These are phyloP conservation scores for Ormyrus nitidulus DNA, from an alignment of 2,888 invertebrate genomes.

Conservation along the genomic window DNA sequence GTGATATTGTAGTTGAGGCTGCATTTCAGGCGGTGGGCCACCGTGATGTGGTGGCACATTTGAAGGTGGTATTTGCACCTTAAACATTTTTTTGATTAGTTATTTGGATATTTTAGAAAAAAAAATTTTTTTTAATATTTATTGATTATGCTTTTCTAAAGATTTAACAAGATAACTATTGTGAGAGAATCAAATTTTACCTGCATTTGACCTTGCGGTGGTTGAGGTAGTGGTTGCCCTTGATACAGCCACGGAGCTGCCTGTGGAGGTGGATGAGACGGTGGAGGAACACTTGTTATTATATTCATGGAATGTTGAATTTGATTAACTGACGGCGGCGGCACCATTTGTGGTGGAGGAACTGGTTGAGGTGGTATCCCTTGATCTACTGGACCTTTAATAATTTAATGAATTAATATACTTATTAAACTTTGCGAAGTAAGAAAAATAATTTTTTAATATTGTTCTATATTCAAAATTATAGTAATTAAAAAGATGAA, in stretches of 20 bases:
- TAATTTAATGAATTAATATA: background rate
- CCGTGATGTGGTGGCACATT: slow-evolving; percentile 65
- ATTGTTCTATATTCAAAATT: no score
- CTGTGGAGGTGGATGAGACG: slow-evolving; percentile 70
- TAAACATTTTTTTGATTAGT: slow-evolving; percentile 4
- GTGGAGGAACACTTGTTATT: slow-evolving; percentile 71
- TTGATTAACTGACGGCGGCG: slow-evolving; percentile 69
- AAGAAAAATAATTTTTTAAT: background rate
- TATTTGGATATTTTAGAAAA: background rate
- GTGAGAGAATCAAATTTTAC: slow-evolving; percentile 58
- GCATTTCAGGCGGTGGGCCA: slow-evolving; percentile 69
- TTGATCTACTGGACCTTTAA: slow-evolving; percentile 72
- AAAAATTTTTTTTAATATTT: background rate
- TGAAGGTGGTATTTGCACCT: slow-evolving; percentile 66
- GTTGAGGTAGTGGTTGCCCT: slow-evolving; percentile 65
- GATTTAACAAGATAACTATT: background rate
- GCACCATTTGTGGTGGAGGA: slow-evolving; percentile 73
- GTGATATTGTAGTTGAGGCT: slow-evolving; percentile 71
- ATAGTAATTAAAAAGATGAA: background rate
- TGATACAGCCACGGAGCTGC: slow-evolving; percentile 73
- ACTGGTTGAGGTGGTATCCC: slow-evolving; percentile 75
- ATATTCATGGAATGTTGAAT: slow-evolving; percentile 71
- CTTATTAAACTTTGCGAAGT: background rate
- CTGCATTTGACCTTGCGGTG: slow-evolving; percentile 69
- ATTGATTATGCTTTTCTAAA: background rate